Evolutionary conservation across 2,113 vertebrate genomes (phyloP).

Genomic region (Scalopus aquaticus): DNA sequence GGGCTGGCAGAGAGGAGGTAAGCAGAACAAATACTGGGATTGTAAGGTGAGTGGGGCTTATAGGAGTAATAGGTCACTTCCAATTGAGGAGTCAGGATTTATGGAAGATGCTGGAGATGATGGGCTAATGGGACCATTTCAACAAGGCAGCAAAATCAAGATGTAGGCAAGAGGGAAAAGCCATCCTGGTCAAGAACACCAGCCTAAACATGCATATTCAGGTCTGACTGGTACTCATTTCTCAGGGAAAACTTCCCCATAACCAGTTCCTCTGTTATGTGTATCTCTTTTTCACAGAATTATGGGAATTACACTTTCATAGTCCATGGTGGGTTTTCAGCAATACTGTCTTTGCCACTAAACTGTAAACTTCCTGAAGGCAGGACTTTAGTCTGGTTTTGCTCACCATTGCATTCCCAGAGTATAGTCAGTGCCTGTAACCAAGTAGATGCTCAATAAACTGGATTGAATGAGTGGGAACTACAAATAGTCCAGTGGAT

Average conservation of each 20-base stretch:
- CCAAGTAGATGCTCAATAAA: background rate
- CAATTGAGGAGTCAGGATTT: background rate
- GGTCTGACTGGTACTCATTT: background rate
- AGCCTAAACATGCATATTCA: background rate
- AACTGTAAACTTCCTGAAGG: background rate
- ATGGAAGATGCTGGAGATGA: background rate
- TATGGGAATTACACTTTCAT: background rate
- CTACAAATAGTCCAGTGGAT: background rate
- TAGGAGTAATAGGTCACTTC: background rate
- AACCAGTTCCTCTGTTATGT: background rate
- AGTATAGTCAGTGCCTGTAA: background rate
- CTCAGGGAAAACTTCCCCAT: background rate
- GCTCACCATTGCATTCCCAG: background rate
- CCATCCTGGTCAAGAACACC: background rate
- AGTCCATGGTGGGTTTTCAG: background rate
- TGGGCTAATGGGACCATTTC: background rate
- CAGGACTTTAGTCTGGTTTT: background rate
- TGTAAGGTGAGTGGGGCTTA: background rate
- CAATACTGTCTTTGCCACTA: background rate
- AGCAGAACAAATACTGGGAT: background rate
- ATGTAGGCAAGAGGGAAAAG: background rate
- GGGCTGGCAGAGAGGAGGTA: too few relatives aligned
- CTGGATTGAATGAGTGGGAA: background rate
- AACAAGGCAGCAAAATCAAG: background rate
- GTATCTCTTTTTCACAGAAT: background rate